A percentile compares a stretch with the other conserved stretches of the same genome.
Evolutionary conservation across 2,888 invertebrate species (phyloP).

Genomic region (Macrophya alboannulata): DNA sequence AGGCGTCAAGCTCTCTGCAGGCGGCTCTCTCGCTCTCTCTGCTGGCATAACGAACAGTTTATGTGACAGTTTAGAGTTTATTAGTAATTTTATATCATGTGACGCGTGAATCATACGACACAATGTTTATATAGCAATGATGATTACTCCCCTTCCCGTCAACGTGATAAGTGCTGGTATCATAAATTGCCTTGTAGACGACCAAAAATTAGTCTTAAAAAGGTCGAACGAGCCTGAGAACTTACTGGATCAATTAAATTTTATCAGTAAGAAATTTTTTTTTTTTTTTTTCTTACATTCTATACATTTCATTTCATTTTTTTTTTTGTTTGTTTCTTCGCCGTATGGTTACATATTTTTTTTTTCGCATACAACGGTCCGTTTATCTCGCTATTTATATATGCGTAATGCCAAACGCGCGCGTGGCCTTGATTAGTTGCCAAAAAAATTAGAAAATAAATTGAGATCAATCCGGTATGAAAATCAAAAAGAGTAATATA

Average conservation of each 20-base stretch:
- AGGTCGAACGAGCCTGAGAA: slow-evolving; percentile 34
- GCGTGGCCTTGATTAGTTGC: slow-evolving; percentile 24
- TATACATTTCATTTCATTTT: slow-evolving; percentile 13
- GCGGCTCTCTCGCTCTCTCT: not conserved
- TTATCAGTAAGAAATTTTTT: not conserved
- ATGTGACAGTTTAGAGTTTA: slow-evolving; percentile 9
- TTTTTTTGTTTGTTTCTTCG: not conserved
- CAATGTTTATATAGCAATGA: slow-evolving; percentile 51
- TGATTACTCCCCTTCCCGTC: slow-evolving; percentile 27
- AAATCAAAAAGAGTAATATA: not conserved
- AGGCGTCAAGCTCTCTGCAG: not conserved
- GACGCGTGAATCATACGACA: slow-evolving; percentile 45
- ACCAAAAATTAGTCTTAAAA: slow-evolving; percentile 6
- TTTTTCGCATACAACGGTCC: not conserved
- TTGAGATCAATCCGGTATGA: not conserved
- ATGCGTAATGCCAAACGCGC: not conserved
- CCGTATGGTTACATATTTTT: not conserved
- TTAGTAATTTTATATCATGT: slow-evolving; percentile 34
- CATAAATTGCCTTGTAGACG: slow-evolving; percentile 38
- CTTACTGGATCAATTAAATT: slow-evolving; percentile 17
- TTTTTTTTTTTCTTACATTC: not conserved
- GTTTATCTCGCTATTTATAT: slow-evolving; percentile 13
- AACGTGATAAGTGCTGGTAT: slow-evolving; percentile 12
- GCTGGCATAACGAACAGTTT: not conserved
- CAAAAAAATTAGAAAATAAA: slow-evolving; percentile 41